Percentiles rank a stretch among this genome's conserved stretches.
Conservation (phyloP, 2,797 vertebrate genomes). For the Spheniscus humboldti region DNA sequence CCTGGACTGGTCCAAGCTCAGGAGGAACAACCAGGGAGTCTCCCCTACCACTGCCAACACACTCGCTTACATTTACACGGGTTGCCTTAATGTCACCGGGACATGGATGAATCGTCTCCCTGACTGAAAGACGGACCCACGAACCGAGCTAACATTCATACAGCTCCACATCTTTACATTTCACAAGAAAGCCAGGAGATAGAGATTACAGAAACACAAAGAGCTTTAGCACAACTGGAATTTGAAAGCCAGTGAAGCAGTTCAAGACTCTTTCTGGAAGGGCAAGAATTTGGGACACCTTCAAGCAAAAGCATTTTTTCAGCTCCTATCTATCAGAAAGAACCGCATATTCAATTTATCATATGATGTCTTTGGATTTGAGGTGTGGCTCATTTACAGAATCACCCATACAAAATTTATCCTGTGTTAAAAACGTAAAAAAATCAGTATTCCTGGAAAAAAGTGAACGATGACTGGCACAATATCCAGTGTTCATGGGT, state of each 20-base stretch:
- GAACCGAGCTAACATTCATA: not conserved
- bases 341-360: not conserved
- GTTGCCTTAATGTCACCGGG: not conserved
- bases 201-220: not conserved
- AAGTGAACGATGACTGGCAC: not conserved
- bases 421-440: not conserved
- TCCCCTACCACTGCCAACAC: not conserved
- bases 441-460: not conserved
- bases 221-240: not conserved
- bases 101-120: not conserved
- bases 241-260: not conserved
- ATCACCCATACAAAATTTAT: not conserved
- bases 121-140: not conserved
- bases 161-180: not conserved
- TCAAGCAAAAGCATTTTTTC: not conserved
- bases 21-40: not conserved
- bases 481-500: not conserved
- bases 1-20: not conserved
- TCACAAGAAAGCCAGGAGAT: not conserved
- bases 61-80: accelerated
- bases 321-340: not conserved
- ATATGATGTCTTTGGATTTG: not conserved
- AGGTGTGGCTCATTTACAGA: not conserved
- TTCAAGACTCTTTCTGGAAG: not conserved
- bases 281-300: not conserved